Conservation (phyloP, 2,888 invertebrate genomes). For the Ophonus ardosiacus region DNA sequence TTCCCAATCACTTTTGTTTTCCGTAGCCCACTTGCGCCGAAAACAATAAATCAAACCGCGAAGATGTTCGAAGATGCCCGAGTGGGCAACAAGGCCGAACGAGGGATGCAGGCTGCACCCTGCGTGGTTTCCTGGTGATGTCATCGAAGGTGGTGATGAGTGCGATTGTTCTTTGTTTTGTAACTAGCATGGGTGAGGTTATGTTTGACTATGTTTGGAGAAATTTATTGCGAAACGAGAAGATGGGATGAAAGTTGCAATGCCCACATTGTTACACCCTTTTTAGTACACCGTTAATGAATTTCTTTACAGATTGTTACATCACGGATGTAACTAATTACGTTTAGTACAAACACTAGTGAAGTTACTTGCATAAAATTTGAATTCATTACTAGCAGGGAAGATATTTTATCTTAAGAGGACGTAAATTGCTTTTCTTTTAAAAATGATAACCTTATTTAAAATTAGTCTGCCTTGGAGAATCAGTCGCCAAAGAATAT, state of each 20-base stretch:
- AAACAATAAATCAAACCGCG: constrained; percentile 55
- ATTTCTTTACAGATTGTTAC: constrained; percentile 33
- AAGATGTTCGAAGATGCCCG: constrained; percentile 37
- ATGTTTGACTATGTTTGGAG: constrained; percentile 29
- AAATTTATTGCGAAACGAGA: constrained; percentile 25
- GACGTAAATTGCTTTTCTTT: too few species aligned
- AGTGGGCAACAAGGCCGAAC: constrained; percentile 31
- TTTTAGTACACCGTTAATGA: neutral
- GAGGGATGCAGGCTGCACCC: constrained; percentile 49
- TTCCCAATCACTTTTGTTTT: constrained; percentile 51
- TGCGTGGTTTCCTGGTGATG: constrained; percentile 46
- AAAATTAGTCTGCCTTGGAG: too few species aligned
- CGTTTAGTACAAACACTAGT: neutral
- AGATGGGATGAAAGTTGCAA: constrained; percentile 30
- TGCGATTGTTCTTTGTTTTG: constrained; percentile 51
- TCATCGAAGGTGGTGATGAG: constrained; percentile 42
- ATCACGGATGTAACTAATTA: constrained; percentile 5
- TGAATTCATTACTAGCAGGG: neutral
- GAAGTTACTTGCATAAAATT: constrained; percentile 2
- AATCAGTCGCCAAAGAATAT: too few species aligned
- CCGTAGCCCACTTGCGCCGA: constrained; percentile 31
- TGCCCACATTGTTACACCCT: constrained; percentile 19
- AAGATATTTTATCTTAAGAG: neutral
- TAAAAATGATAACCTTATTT: too few species aligned
- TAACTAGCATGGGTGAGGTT: constrained; percentile 29